These are phyloP conservation scores for Mungos mungo DNA, from an alignment of 2,113 vertebrate species.

Conservation along the genomic window DNA sequence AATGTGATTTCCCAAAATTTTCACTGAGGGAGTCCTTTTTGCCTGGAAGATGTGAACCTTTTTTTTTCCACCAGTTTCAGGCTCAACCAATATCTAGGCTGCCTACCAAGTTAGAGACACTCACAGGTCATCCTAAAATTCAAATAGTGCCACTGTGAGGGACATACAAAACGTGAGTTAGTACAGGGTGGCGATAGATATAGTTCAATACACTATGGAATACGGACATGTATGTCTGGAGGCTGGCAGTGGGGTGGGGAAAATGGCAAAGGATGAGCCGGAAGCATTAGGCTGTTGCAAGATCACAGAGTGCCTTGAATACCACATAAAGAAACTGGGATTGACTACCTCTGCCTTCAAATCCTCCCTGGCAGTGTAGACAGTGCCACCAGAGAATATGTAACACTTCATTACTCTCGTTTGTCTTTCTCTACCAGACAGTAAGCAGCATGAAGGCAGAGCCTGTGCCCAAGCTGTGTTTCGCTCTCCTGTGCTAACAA, in stretches of 20 bases:
- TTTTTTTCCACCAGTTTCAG: background rate
- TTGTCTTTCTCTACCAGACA: background rate
- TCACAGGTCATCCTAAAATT: background rate
- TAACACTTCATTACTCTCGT: background rate
- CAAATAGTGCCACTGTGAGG: background rate
- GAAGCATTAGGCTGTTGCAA: background rate
- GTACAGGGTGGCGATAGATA: background rate
- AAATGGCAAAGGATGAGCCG: background rate
- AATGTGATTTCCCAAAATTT: background rate
- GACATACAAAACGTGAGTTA: background rate
- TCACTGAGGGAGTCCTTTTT: background rate
- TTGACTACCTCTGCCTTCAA: background rate
- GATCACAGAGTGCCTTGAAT: background rate
- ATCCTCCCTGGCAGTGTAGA: background rate
- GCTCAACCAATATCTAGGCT: background rate
- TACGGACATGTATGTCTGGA: fast-evolving
- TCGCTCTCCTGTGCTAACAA: background rate
- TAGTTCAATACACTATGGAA: background rate
- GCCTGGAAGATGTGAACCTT: background rate
- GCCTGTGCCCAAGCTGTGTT: background rate
- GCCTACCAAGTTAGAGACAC: background rate
- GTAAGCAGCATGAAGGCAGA: background rate
- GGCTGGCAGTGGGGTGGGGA: background rate
- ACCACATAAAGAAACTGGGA: background rate
- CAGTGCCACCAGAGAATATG: background rate